Base-by-base conservation (phyloP, 1,140 invertebrate species). In the Aricia agestis region DNA sequence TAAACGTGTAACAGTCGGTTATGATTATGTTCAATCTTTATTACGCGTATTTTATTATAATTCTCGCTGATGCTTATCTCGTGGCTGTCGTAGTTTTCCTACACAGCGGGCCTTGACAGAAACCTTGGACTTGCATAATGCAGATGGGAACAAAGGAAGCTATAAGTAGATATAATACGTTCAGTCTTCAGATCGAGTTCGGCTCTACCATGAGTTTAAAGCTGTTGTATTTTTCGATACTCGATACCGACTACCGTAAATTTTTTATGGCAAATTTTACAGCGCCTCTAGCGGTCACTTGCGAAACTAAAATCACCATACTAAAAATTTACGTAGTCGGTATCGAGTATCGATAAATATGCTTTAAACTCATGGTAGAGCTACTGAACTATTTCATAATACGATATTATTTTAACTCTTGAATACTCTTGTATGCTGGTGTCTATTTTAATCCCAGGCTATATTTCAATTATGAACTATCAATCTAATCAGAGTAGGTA, bases 101-200 rank as follows among this genome's bases (percentile, higher is more conserved):
- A 63, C 59, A 63, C 18, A 11, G 10, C 19, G 18, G 59, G 19
- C 59, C 59, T 63, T 63, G 59, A 63, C 59, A 19, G 59, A 25
- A 63, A 25, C 59, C 59, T 63, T 63, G 59, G 59, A 19, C 59
- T 63, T 63, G 59, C 19, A 25, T 63, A 63, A 63, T 19, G 59
- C 59, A 63, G 59, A 63, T 63, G 59, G 59, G 59, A 63, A 63
- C 59, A 63, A 63, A 63, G 59, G 59, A 63, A 63, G 59, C 18
- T 19, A 63, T 11, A 52, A 13, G 45, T 52, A 52, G 45, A 52
- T 52, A 36, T 36, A 36, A 36, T 52, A 52, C 45, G 13, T 13
- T 52, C 45, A n/a, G n/a, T n/a, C n/a, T n/a, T n/a, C n/a, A 52
- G 45, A 11, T 52, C 45, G 45, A 52, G 45, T 52, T 52, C 45